A percentile compares a stretch with the other conserved stretches of the same genome.
phyloP scores from a whole-genome alignment of 92 coral and sea anemone species.

The Siderastrea siderea region DNA sequence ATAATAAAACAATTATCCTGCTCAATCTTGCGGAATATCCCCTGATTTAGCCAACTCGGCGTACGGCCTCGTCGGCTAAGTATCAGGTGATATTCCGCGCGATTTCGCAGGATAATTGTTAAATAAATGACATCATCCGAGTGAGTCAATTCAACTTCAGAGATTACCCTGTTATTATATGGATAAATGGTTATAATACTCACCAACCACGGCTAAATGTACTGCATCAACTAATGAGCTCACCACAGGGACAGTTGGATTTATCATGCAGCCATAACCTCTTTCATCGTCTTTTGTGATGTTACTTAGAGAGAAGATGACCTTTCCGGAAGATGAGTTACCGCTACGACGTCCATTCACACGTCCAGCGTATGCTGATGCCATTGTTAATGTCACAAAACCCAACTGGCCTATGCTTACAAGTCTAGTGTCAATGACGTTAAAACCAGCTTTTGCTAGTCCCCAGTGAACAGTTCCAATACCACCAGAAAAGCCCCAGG shows the following conservation, averaged over 20 bases:
- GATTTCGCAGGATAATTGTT: no score
- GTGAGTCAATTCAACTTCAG: no score
- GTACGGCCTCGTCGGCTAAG: no score
- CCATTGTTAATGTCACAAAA: background rate
- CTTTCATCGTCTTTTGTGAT: background rate
- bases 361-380: background rate
- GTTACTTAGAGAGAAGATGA: background rate
- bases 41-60: no score
- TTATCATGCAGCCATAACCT: background rate
- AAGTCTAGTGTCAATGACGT: background rate
- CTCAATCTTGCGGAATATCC: no score
- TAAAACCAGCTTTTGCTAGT: background rate
- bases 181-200: background rate
- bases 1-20: no score
- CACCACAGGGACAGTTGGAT: background rate
- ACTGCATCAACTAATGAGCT: background rate
- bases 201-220: background rate
- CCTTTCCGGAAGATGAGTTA: background rate
- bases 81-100: no score
- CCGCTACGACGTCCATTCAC: slow-evolving; percentile 2
- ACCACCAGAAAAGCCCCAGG: slow-evolving; percentile 1
- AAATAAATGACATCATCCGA: no score
- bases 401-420: background rate
- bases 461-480: background rate
- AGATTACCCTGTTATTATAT: no score